phyloP scores from a whole-genome alignment of 1,140 invertebrate genomes.

The Hyles euphorbiae region DNA sequence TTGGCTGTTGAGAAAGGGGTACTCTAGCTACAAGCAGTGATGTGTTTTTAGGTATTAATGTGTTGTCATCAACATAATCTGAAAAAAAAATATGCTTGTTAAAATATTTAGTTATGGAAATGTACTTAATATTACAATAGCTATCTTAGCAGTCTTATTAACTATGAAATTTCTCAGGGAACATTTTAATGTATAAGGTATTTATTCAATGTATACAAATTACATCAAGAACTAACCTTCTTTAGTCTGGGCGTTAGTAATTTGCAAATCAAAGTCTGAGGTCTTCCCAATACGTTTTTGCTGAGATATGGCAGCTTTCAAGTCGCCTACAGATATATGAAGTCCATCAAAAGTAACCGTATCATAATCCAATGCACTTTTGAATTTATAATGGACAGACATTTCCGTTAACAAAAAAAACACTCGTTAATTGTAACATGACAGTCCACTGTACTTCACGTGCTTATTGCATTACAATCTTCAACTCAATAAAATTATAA shows the following conservation, averaged over 20 bases:
- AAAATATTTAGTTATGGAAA: background rate
- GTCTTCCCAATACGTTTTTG: conserved; percentile 96
- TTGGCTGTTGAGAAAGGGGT: conserved; percentile 85
- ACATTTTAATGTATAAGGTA: background rate
- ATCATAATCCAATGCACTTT: conserved; percentile 95
- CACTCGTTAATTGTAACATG: conserved; percentile 50
- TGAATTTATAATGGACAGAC: conserved; percentile 99
- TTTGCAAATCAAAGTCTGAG: conserved; percentile 95
- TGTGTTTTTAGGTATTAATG: conserved; percentile 96
- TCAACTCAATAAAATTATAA: background rate
- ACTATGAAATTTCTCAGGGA: background rate
- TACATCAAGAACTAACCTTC: conserved; percentile 82
- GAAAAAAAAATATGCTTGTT: conserved; percentile 54
- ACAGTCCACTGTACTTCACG: conserved; percentile 37
- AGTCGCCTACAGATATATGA: conserved; percentile 94
- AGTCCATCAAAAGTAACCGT: conserved; percentile 98
- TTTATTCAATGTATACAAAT: background rate
- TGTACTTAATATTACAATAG: background rate
- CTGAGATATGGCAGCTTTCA: conserved; percentile 96
- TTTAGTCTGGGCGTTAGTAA: conserved; percentile 98
- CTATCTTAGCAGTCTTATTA: background rate
- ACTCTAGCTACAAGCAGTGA: conserved; percentile 96
- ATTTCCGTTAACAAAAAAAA: conserved; percentile 74
- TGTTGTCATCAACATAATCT: conserved; percentile 94
- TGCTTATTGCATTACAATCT: conserved; percentile 15